phyloP scores from a whole-genome alignment of 2,797 vertebrate species.

The Takifugu ocellatus region DNA sequence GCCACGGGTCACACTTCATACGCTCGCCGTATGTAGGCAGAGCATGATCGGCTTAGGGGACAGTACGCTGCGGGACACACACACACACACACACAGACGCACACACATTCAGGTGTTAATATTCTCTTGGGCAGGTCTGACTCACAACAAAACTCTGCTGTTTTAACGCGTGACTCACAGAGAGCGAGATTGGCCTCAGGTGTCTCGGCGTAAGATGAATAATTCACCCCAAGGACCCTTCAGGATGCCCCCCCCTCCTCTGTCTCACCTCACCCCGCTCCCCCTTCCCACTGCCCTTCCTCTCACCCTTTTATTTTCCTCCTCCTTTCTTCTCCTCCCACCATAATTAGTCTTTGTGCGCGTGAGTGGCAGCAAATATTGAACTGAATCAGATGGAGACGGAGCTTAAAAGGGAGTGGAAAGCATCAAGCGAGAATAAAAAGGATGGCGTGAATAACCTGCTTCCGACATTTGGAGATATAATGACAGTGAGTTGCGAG shows the following conservation, averaged over 20 bases:
- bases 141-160: conserved; percentile 48
- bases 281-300: conserved; percentile 19
- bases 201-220: conserved; percentile 69
- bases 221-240: conserved; percentile 65
- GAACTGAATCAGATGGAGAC: conserved; percentile 33
- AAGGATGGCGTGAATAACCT: conserved; percentile 4
- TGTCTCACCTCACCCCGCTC: conserved; percentile 2
- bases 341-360: conserved; percentile 54
- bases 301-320: conserved; percentile 28
- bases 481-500: conserved; percentile 1
- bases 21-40: conserved; percentile 51
- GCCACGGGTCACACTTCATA: conserved; percentile 58
- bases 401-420: conserved; percentile 4
- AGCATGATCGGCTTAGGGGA: conserved; percentile 61
- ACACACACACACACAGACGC: conserved; percentile 23
- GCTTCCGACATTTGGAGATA: conserved; percentile 2
- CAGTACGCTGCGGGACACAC: conserved; percentile 43
- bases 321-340: conserved; percentile 18
- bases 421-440: conserved; percentile 5
- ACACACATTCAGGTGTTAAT: conserved; percentile 55
- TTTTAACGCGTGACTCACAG: conserved; percentile 64
- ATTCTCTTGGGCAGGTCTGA: conserved; percentile 61
- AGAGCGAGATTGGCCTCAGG: conserved; percentile 65
- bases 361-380: conserved; percentile 49
- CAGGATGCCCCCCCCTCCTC: conserved; percentile 5